phyloP scores from a whole-genome alignment of 92 coral and sea anemone species.

The Parazoanthus atlanticus region DNA sequence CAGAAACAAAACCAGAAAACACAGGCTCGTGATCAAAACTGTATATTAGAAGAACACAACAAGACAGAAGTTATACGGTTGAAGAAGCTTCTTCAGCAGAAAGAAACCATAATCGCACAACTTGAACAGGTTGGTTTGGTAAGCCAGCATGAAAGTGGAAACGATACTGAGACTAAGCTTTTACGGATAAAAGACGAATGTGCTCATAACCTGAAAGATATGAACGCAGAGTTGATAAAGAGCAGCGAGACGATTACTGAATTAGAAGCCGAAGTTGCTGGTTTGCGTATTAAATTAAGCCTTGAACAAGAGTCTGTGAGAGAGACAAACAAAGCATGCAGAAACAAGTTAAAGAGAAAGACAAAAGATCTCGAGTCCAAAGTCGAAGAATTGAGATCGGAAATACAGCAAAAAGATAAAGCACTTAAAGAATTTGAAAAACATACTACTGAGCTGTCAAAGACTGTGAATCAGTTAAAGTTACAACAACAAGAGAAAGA shows the following conservation, averaged over 20 bases:
- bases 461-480: not conserved
- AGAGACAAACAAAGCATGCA: not conserved
- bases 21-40: not conserved
- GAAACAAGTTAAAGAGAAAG: slow-evolving; percentile 21
- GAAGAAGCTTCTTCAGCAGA: slow-evolving; percentile 12
- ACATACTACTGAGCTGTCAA: not conserved
- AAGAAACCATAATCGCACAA: not conserved
- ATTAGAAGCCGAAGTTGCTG: slow-evolving; percentile 4
- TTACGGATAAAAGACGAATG: not conserved
- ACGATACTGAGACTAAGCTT: not conserved
- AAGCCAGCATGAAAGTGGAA: not conserved
- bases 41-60: not conserved
- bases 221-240: not conserved
- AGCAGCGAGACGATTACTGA: not conserved
- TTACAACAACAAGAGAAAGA: slow-evolving; percentile 7
- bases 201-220: not conserved
- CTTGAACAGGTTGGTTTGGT: not conserved
- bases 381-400: not conserved
- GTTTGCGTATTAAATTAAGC: not conserved
- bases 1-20: not conserved
- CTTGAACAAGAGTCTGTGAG: not conserved
- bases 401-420: slow-evolving; percentile 18
- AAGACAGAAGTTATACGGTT: not conserved
- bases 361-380: not conserved
- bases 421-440: not conserved